Conservation (phyloP, 2,797 vertebrate genomes). For the Pipistrellus nathusii region DNA sequence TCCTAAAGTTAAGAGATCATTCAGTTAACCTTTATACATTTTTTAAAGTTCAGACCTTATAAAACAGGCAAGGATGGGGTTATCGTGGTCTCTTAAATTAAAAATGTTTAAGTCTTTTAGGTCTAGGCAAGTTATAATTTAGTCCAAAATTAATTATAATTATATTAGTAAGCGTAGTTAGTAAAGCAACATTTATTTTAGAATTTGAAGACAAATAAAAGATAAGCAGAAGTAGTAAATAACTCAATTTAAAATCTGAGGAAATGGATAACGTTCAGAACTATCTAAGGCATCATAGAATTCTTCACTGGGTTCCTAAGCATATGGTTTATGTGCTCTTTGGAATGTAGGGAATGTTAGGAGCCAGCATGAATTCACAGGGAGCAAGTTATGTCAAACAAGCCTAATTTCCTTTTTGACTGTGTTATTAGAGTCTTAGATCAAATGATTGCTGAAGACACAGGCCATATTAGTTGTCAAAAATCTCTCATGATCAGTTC, state of each 20-base stretch:
- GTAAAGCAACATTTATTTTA: background rate
- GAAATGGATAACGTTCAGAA: constrained; percentile 18
- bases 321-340: constrained; percentile 44
- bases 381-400: constrained; percentile 48
- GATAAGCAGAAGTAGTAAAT: constrained; percentile 34
- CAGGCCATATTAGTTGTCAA: constrained; percentile 21
- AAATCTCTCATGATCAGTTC: constrained; percentile 23
- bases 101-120: background rate
- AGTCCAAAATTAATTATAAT: background rate
- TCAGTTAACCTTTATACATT: background rate
- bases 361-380: constrained; percentile 50
- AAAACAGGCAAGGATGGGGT: background rate
- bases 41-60: background rate
- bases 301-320: constrained; percentile 21
- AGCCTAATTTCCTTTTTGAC: constrained; percentile 38
- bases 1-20: background rate
- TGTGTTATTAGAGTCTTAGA: constrained; percentile 47
- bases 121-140: background rate
- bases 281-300: background rate
- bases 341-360: constrained; percentile 54
- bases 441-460: constrained; percentile 55
- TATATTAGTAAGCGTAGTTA: background rate
- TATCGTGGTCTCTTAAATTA: background rate
- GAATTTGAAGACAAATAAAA: constrained; percentile 30
- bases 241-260: constrained; percentile 43